phyloP scores from a whole-genome alignment of 2,797 vertebrate genomes.

The Perodicticus potto region DNA sequence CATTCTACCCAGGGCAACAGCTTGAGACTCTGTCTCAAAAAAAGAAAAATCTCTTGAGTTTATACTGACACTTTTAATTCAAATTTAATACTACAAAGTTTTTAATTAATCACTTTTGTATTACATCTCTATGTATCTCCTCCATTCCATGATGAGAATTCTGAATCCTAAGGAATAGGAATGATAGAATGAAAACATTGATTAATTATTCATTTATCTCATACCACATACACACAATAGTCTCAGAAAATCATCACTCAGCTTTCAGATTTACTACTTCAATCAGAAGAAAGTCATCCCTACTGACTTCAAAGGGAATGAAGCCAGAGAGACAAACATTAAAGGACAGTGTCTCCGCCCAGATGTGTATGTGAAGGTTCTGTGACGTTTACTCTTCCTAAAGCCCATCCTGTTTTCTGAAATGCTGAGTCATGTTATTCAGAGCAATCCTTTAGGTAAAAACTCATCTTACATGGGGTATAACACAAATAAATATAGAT shows the following conservation, averaged over 20 bases:
- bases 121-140: background rate
- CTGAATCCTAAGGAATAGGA: conserved; percentile 11
- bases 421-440: background rate
- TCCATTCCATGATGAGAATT: background rate
- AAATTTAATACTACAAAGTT: background rate
- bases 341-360: background rate
- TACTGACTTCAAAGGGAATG: background rate
- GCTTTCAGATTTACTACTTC: conserved; percentile 15
- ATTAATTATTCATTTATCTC: conserved; percentile 29
- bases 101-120: background rate
- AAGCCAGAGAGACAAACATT: background rate
- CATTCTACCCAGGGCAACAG: no score
- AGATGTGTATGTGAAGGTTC: background rate
- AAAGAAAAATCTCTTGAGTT: background rate
- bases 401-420: background rate
- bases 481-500: background rate
- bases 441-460: background rate
- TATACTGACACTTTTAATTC: background rate
- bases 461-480: background rate
- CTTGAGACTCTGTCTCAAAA: no score
- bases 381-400: background rate
- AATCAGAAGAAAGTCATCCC: background rate
- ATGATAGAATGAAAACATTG: background rate
- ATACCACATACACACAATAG: background rate
- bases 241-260: background rate